Evolutionary conservation across 2,797 vertebrate species (phyloP).

Genomic region (Cyprinodon diabolis): DNA sequence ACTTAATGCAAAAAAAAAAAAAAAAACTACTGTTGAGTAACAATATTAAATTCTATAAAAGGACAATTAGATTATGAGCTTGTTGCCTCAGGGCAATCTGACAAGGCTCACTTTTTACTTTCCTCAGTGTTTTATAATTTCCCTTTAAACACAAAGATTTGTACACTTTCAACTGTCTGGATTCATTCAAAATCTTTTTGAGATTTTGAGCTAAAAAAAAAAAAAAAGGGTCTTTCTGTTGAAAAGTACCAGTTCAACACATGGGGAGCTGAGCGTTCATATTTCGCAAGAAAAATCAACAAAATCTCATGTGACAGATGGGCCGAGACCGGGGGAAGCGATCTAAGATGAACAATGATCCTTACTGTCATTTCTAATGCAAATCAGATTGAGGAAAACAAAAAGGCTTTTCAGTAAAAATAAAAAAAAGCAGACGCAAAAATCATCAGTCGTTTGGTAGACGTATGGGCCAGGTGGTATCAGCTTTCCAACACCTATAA

Average conservation of each 20-base stretch:
- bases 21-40: neutral
- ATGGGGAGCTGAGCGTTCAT: slow-evolving; percentile 21
- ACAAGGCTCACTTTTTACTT: neutral
- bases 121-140: neutral
- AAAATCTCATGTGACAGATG: slow-evolving; percentile 47
- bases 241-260: slow-evolving; percentile 9
- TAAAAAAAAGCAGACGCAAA: slow-evolving; percentile 41
- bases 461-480: slow-evolving; percentile 70
- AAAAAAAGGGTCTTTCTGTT: slow-evolving; percentile 3
- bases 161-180: neutral
- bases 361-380: slow-evolving; percentile 60
- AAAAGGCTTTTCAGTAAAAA: slow-evolving; percentile 42
- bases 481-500: slow-evolving; percentile 69
- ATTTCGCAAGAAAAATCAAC: slow-evolving; percentile 18
- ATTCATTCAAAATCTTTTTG: neutral
- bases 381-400: slow-evolving; percentile 65
- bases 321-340: slow-evolving; percentile 37
- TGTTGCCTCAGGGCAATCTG: slow-evolving; percentile 15
- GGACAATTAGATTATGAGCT: slow-evolving; percentile 6
- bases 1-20: neutral
- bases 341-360: slow-evolving; percentile 54
- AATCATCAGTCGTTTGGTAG: slow-evolving; percentile 63
- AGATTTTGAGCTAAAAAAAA: neutral
- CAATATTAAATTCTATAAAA: slow-evolving; percentile 8
- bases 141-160: neutral